Evolutionary conservation across 1,140 invertebrate genomes (phyloP).

Genomic region (Drosophila carrolli): DNA sequence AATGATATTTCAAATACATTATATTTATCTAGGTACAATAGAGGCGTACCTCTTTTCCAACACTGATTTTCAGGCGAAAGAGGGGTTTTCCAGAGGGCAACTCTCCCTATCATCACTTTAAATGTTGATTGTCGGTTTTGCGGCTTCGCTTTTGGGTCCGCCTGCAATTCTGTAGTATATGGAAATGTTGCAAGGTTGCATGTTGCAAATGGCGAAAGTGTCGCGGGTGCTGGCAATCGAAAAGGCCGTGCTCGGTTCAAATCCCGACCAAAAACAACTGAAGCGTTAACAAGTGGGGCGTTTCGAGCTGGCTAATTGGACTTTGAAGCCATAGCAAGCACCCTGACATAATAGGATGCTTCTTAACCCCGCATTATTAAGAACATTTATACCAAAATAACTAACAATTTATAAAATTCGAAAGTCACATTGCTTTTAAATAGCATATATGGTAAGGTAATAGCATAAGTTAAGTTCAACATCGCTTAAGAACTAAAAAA

Average conservation of each 20-base stretch:
- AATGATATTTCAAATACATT: no score
- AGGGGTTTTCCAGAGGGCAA: not conserved
- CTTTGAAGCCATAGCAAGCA: not conserved
- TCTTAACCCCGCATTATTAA: no score
- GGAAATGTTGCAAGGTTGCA: conserved; percentile 8
- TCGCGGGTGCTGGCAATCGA: conserved; percentile 10
- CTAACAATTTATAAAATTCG: no score
- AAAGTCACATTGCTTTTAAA: no score
- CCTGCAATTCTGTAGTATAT: conserved; percentile 3
- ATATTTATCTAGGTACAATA: not conserved
- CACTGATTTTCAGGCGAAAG: not conserved
- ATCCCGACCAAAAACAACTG: conserved; percentile 3
- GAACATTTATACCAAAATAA: no score
- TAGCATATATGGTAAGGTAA: no score
- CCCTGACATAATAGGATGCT: not conserved
- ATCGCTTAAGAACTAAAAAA: no score
- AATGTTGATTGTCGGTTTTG: conserved; percentile 41
- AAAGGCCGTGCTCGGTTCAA: conserved; percentile 14
- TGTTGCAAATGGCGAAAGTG: not conserved
- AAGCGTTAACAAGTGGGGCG: conserved; percentile 3
- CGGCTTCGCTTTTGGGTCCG: not conserved
- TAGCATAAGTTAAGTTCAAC: no score
- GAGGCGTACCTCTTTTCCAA: not conserved
- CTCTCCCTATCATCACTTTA: conserved; percentile 26
- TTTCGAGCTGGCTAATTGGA: not conserved